These are phyloP conservation scores for Unio delphinus DNA, from an alignment of 2,888 invertebrate genomes.

Conservation along the genomic window DNA sequence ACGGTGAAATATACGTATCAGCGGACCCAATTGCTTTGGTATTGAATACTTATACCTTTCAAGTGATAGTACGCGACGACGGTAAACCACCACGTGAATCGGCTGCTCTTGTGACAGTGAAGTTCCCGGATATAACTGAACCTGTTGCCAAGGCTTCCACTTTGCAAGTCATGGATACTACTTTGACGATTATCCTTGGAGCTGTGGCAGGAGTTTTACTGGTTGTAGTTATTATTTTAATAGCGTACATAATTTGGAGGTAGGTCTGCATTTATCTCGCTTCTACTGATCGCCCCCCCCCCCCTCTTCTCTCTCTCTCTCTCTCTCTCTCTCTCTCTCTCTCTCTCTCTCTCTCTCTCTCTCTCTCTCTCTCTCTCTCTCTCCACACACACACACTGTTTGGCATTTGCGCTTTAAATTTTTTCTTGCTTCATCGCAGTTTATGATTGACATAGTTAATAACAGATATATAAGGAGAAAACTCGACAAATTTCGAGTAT, in stretches of 20 bases:
- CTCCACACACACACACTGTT: no score
- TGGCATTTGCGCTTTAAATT: no score
- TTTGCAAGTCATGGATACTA: conserved; percentile 13
- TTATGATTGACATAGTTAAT: no score
- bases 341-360: no score
- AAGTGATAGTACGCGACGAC: conserved; percentile 47
- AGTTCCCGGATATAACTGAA: conserved; percentile 37
- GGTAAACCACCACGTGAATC: conserved; percentile 44
- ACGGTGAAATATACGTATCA: conserved; percentile 41
- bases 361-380: no score
- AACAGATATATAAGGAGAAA: no score
- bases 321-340: no score
- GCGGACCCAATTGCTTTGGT: conserved; percentile 30
- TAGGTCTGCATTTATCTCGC: conserved; percentile 9
- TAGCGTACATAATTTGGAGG: conserved; percentile 48
- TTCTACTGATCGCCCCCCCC: no score
- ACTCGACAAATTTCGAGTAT: no score
- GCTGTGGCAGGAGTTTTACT: conserved; percentile 38
- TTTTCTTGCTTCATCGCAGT: no score
- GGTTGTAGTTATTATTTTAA: conserved; percentile 41
- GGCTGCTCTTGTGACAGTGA: conserved; percentile 39
- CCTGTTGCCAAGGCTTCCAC: background rate
- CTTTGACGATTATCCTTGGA: conserved; percentile 38
- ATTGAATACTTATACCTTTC: conserved; percentile 34
- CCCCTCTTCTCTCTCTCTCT: no score